Percentiles rank a stretch among this genome's conserved stretches.
These are phyloP conservation scores for Poeciliopsis retropinna DNA, from an alignment of 2,113 vertebrate genomes.

Conservation along the genomic window DNA sequence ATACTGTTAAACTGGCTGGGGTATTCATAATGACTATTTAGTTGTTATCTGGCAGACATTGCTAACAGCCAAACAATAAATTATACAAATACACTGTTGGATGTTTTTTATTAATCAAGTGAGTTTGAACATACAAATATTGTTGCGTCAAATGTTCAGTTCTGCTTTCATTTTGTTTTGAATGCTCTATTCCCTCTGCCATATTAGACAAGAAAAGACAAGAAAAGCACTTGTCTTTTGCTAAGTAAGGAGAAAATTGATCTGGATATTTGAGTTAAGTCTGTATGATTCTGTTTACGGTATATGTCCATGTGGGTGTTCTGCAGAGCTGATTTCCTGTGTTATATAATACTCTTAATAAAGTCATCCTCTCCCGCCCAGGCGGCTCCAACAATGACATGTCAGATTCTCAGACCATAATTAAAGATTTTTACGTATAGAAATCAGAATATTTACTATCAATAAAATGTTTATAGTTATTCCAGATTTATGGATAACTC, in stretches of 20 bases:
- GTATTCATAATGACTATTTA: conserved; percentile 13
- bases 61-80: neutral
- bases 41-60: conserved; percentile 1
- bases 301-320: conserved; percentile 53
- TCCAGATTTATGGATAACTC: neutral
- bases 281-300: conserved; percentile 47
- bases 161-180: conserved; percentile 6
- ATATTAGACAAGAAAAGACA: conserved; percentile 47
- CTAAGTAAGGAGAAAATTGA: conserved; percentile 57
- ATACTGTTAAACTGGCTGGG: conserved; percentile 6
- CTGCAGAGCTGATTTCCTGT: conserved; percentile 49
- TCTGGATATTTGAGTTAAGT: conserved; percentile 66
- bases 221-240: conserved; percentile 66
- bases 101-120: neutral
- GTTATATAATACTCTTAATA: conserved; percentile 68
- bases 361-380: conserved; percentile 21
- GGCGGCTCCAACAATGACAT: conserved; percentile 17
- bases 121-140: neutral
- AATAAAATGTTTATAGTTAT: neutral
- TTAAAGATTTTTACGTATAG: neutral
- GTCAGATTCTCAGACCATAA: conserved; percentile 39
- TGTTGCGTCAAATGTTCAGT: neutral
- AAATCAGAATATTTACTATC: neutral
- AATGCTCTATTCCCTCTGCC: conserved; percentile 3
- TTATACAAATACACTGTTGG: neutral